These are phyloP conservation scores for Lacerta bilineata DNA, from an alignment of 2,797 vertebrate genomes.

Conservation along the genomic window DNA sequence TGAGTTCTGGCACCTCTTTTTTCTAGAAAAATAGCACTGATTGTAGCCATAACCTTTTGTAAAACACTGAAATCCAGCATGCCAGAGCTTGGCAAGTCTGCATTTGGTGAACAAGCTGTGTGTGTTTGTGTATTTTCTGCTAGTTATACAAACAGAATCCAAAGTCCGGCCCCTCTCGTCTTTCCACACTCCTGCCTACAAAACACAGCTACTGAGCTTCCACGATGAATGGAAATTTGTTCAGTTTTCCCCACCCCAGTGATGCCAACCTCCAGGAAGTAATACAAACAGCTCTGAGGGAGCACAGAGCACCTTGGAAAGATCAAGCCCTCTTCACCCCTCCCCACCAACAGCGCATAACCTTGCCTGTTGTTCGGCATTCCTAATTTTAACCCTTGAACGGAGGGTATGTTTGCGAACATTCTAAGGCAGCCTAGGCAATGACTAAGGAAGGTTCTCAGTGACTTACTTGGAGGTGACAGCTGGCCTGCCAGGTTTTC, in stretches of 20 bases:
- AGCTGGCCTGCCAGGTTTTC: not conserved
- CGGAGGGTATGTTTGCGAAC: not conserved
- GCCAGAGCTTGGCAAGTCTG: not conserved
- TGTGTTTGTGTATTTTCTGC: not conserved
- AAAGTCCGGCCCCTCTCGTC: not conserved
- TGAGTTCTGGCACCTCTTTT: no score
- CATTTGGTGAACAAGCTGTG: not conserved
- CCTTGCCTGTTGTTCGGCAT: not conserved
- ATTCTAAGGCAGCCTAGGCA: not conserved
- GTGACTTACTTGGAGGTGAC: not conserved
- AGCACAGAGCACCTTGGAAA: constrained; percentile 2
- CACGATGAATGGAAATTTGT: constrained; percentile 16
- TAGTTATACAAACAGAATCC: constrained; percentile 16
- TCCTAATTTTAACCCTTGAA: not conserved
- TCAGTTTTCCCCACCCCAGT: not conserved
- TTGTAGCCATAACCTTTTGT: not conserved
- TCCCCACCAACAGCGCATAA: not conserved
- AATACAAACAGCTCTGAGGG: constrained; percentile 9
- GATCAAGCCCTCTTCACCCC: not conserved
- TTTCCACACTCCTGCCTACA: not conserved
- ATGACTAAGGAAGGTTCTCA: not conserved
- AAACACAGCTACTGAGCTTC: not conserved
- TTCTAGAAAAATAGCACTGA: not conserved
- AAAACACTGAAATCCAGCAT: constrained; percentile 4
- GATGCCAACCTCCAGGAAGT: constrained; percentile 10